Evolutionary conservation across 2,888 invertebrate species (phyloP), one percentile per base, ranked within the genome.

Genomic region (Drosophila subsilvestris): DNA sequence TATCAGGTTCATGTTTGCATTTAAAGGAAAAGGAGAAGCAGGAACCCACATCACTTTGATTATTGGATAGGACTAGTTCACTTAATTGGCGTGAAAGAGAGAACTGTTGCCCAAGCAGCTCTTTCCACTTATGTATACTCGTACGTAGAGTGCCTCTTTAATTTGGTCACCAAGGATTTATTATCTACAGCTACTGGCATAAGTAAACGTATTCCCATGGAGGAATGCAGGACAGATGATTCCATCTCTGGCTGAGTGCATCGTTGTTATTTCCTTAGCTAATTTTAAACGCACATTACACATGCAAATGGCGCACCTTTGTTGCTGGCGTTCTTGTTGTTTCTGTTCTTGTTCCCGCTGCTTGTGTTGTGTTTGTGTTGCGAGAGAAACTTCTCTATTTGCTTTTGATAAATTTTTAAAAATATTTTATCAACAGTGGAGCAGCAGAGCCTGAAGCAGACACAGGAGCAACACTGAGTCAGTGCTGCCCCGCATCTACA

Each of bases 401-500:
- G 83, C 83, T 82, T 80, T 86, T 86, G 86, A 85, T 85, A 89
- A 86, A 89, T 86, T 86, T 86, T 87, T 89, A 82, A 89, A 85
- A 85, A 86, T 85, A 87, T 85, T 85, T 89, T 71, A 87, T 47
- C 61, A 62, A 63, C 47, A 59, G 53, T 14, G 61, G 70, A 49
- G 37, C 57, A 29, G 45, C 12, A 12, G 45, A 50, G 48, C 59
- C 51, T 47, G 69, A 48, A 54, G 59, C 62, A 56, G 18, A 51
- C 25, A 12, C 50, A n/a, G 1, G 54, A 59, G 43, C 58, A 63
- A 75, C 66, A 32, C 42, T 59, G 55, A 48, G 55, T 53, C 65
- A 57, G 45, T 44, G 45, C 59, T 65, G 85, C 82, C 74, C 68
- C 82, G 68, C 80, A 86, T 80, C 81, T 84, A 88, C 84, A 80